phyloP scores from a whole-genome alignment of 2,797 vertebrate genomes.

The Pantherophis alleghaniensis region DNA sequence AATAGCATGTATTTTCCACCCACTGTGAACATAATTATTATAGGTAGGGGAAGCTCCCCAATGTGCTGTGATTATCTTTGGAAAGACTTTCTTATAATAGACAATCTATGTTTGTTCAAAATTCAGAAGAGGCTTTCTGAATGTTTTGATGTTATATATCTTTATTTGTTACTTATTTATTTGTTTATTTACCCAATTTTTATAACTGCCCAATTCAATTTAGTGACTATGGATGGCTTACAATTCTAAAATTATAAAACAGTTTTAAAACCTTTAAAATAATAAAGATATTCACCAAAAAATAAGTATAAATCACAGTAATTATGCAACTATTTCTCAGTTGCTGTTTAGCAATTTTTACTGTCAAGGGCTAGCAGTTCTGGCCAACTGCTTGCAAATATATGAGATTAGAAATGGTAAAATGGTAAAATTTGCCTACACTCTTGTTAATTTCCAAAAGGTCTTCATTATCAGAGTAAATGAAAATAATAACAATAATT shows the following conservation, averaged over 20 bases:
- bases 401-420: neutral
- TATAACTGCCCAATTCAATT: neutral
- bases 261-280: neutral
- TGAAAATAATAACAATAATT: neutral
- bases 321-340: neutral
- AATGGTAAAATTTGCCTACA: neutral
- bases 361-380: neutral
- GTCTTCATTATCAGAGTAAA: neutral
- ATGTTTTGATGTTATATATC: neutral
- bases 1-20: neutral
- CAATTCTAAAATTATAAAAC: neutral
- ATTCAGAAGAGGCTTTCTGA: neutral
- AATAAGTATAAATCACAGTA: neutral
- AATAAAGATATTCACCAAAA: neutral
- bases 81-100: neutral
- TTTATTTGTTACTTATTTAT: neutral
- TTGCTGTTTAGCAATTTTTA: neutral
- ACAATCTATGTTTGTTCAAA: neutral
- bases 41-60: neutral
- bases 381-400: neutral
- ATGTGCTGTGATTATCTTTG: neutral
- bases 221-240: neutral
- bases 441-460: neutral
- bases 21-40: neutral
- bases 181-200: neutral